Percentiles rank a stretch among this genome's conserved stretches.
Evolutionary conservation across 2,797 vertebrate genomes (phyloP).

Genomic region (Enteromius afrohamiltoni): DNA sequence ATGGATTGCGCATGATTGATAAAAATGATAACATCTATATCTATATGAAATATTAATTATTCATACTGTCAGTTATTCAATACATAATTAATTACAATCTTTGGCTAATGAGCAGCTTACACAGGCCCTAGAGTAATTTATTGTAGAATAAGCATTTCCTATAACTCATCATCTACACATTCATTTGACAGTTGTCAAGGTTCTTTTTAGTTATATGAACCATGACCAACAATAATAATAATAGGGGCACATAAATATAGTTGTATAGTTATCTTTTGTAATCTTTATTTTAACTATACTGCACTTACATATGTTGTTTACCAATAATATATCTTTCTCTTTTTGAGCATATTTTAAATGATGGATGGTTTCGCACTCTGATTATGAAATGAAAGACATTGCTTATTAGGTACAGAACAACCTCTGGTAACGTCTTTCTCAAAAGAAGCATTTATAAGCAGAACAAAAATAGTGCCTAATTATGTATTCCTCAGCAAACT

Average conservation of each 20-base stretch:
- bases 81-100: slow-evolving; percentile 61
- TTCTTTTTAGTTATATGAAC: background rate
- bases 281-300: background rate
- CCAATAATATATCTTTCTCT: background rate
- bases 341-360: background rate
- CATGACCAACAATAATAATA: background rate
- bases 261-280: background rate
- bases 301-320: slow-evolving; percentile 10
- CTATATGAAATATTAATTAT: slow-evolving; percentile 45
- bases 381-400: slow-evolving; percentile 8
- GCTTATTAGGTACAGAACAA: background rate
- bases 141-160: background rate
- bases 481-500: slow-evolving; percentile 17
- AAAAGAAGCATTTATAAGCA: slow-evolving; percentile 12
- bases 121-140: slow-evolving; percentile 67
- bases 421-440: slow-evolving; percentile 2
- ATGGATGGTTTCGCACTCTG: background rate
- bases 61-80: slow-evolving; percentile 57
- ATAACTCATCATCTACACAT: slow-evolving; percentile 14
- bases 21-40: background rate
- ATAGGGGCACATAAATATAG: background rate
- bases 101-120: slow-evolving; percentile 57
- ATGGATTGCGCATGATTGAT: background rate
- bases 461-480: slow-evolving; percentile 34
- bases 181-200: slow-evolving; percentile 10